Percentiles rank a stretch among this genome's conserved stretches.
Evolutionary conservation across 2,888 invertebrate genomes (phyloP).

Genomic region (Holacanthella duospinosa): DNA sequence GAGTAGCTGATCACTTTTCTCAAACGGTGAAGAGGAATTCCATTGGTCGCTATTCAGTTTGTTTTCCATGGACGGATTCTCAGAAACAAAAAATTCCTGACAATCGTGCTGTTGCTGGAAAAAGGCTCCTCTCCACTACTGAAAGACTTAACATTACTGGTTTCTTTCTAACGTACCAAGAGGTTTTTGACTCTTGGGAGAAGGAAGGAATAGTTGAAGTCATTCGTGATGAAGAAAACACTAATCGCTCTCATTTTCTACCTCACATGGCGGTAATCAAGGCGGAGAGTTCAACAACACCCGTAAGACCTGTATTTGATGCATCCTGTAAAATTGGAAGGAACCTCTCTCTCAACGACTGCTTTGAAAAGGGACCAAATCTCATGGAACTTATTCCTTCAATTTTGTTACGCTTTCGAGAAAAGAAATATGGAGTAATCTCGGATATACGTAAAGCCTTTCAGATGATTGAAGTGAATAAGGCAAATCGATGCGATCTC

Average conservation of each 20-base stretch:
- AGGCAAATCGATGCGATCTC: conserved; percentile 37
- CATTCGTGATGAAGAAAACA: not conserved
- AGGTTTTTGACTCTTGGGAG: conserved; percentile 6
- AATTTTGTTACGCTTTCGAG: conserved; percentile 17
- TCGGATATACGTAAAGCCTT: conserved; percentile 39
- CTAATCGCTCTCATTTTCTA: conserved; percentile 2
- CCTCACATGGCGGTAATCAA: conserved; percentile 34
- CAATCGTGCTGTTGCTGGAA: not conserved
- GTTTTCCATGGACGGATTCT: not conserved
- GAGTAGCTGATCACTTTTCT: not conserved
- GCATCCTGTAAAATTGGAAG: conserved; percentile 10
- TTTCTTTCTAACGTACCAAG: not conserved
- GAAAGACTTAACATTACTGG: not conserved
- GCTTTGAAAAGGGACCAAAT: conserved; percentile 31
- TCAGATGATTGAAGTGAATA: conserved; percentile 36
- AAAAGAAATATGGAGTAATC: conserved; percentile 23
- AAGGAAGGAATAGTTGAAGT: conserved; percentile 9
- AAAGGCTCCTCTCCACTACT: not conserved
- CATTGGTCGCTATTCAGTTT: not conserved
- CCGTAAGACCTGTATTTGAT: conserved; percentile 27
- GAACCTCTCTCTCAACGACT: conserved; percentile 29
- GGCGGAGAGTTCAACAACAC: conserved; percentile 22
- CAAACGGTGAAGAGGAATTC: not conserved
- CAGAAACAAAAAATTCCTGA: not conserved
- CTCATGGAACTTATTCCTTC: conserved; percentile 27